A percentile compares a stretch with the other conserved stretches of the same genome.
phyloP scores from a whole-genome alignment of 2,797 vertebrate species.

The Meriones psammophilus region DNA sequence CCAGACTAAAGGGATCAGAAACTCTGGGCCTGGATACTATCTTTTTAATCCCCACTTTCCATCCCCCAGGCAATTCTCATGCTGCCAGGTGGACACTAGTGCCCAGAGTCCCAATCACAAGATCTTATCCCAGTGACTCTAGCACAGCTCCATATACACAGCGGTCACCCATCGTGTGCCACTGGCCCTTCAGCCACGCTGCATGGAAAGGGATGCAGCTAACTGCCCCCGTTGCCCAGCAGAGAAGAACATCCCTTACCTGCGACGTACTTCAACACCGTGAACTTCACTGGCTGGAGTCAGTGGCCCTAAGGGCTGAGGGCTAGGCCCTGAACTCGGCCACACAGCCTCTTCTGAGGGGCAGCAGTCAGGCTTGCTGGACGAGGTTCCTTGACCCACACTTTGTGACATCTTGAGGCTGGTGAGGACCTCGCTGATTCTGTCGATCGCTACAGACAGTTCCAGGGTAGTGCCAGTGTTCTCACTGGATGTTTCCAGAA shows the following conservation, averaged over 20 bases:
- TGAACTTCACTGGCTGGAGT: not conserved
- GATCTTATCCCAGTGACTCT: not conserved
- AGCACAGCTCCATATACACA: accelerated
- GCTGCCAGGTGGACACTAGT: not conserved
- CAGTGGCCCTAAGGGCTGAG: not conserved
- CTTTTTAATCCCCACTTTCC: not conserved
- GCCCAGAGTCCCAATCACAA: not conserved
- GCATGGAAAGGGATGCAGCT: accelerated
- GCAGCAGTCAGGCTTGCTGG: not conserved
- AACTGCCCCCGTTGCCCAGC: not conserved
- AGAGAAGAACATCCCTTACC: slow-evolving; percentile 49
- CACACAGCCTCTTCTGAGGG: not conserved
- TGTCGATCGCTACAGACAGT: not conserved
- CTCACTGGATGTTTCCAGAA: not conserved
- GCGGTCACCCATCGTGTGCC: accelerated
- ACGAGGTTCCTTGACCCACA: not conserved
- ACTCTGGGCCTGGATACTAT: not conserved
- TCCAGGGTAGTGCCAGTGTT: not conserved
- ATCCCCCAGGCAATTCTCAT: not conserved
- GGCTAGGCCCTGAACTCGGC: not conserved
- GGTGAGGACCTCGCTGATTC: not conserved
- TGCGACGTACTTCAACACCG: not conserved
- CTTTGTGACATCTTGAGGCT: not conserved
- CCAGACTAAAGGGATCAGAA: not conserved
- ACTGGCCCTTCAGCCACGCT: not conserved